Evolutionary conservation across 2,888 invertebrate genomes (phyloP).

Genomic region (Agrotis segetum): DNA sequence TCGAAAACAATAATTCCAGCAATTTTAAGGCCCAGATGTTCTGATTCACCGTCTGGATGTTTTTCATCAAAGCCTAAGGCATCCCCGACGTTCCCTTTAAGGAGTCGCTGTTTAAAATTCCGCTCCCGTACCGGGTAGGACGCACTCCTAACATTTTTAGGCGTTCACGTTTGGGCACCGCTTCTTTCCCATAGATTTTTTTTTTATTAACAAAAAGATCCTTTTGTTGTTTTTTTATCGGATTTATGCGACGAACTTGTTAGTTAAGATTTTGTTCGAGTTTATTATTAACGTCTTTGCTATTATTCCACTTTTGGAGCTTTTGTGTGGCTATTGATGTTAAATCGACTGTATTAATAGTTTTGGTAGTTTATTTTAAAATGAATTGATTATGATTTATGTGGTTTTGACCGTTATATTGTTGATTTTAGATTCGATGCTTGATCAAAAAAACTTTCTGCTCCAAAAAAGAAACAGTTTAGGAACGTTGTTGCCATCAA

Average conservation of each 20-base stretch:
- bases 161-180: constrained; percentile 82
- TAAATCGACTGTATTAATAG: constrained; percentile 45
- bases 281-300: constrained; percentile 63
- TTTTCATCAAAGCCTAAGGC: constrained; percentile 75
- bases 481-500: constrained; percentile 9
- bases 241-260: constrained; percentile 66
- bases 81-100: constrained; percentile 82
- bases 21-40: constrained; percentile 59
- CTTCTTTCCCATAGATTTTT: constrained; percentile 83
- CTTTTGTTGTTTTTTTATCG: constrained; percentile 72
- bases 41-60: constrained; percentile 73
- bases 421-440: constrained; percentile 10
- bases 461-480: constrained; percentile 21
- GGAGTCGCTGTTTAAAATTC: constrained; percentile 88
- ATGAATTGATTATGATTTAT: constrained; percentile 5
- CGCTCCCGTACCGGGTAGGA: constrained; percentile 80
- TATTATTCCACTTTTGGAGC: constrained; percentile 40
- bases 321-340: constrained; percentile 34
- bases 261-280: constrained; percentile 60
- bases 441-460: constrained; percentile 3
- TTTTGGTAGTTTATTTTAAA: constrained; percentile 7
- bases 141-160: constrained; percentile 86
- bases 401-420: constrained; percentile 6
- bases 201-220: constrained; percentile 65
- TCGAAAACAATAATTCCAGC: constrained; percentile 61